phyloP scores from a whole-genome alignment of 2,113 vertebrate species.

The Falcunculus frontatus region DNA sequence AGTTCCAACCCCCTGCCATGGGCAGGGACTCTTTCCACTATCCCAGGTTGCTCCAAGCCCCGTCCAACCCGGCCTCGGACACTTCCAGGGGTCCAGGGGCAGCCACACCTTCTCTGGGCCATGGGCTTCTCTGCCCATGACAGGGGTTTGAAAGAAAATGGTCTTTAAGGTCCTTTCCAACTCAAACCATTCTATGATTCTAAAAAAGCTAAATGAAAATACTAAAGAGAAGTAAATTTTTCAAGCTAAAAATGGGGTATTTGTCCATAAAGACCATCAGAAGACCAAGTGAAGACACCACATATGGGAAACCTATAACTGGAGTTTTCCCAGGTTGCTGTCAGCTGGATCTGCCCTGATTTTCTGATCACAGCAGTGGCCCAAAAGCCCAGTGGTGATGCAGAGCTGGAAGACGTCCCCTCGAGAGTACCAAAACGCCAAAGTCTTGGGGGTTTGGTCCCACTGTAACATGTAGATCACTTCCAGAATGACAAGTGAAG shows the following conservation, averaged over 20 bases:
- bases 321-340: not conserved
- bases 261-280: not conserved
- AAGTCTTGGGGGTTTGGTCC: not conserved
- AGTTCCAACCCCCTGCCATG: not conserved
- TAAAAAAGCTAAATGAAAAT: not conserved
- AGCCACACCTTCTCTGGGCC: not conserved
- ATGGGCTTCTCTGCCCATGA: not conserved
- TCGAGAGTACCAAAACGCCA: not conserved
- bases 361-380: not conserved
- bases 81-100: not conserved
- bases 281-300: not conserved
- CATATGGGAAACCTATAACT: not conserved
- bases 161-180: not conserved
- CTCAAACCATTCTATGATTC: not conserved
- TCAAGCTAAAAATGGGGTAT: not conserved
- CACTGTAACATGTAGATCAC: rapidly evolving
- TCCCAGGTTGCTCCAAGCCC: not conserved
- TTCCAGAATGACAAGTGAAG: not conserved
- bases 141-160: not conserved
- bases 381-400: not conserved
- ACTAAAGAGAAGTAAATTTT: not conserved
- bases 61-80: not conserved
- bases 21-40: not conserved
- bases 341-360: not conserved
- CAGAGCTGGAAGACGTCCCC: not conserved